Evolutionary conservation across 2,888 invertebrate species (phyloP).

Genomic region (Tipula helvola): DNA sequence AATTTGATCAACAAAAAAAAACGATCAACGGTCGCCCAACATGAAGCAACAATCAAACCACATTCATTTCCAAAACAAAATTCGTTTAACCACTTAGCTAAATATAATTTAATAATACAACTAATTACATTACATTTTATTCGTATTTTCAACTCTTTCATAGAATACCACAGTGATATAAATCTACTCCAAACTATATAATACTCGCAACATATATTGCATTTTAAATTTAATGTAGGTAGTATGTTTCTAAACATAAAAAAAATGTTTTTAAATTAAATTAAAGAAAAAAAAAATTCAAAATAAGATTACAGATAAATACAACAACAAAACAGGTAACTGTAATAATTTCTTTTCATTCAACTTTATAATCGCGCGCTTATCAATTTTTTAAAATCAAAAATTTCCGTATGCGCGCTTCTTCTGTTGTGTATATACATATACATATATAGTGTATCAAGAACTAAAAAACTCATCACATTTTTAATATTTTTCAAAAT

Average conservation of each 20-base stretch:
- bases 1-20: too few relatives aligned
- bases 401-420: not conserved
- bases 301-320: not conserved
- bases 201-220: not conserved
- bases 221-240: not conserved
- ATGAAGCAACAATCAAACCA: not conserved
- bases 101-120: not conserved
- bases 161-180: not conserved
- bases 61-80: not conserved
- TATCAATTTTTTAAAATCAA: not conserved
- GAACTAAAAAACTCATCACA: not conserved
- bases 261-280: not conserved
- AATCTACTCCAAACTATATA: not conserved
- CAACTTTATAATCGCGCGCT: not conserved
- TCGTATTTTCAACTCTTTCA: not conserved
- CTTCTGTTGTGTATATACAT: not conserved
- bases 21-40: not conserved
- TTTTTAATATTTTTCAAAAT: not conserved
- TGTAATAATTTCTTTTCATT: not conserved
- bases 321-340: not conserved
- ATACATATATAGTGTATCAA: too few relatives aligned
- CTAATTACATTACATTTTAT: not conserved
- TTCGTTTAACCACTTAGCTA: not conserved
- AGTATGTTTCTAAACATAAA: not conserved
- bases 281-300: not conserved